Evolutionary conservation across 2,888 invertebrate species (phyloP), one percentile per base, ranked within the genome.

Genomic region (Helleia helle): DNA sequence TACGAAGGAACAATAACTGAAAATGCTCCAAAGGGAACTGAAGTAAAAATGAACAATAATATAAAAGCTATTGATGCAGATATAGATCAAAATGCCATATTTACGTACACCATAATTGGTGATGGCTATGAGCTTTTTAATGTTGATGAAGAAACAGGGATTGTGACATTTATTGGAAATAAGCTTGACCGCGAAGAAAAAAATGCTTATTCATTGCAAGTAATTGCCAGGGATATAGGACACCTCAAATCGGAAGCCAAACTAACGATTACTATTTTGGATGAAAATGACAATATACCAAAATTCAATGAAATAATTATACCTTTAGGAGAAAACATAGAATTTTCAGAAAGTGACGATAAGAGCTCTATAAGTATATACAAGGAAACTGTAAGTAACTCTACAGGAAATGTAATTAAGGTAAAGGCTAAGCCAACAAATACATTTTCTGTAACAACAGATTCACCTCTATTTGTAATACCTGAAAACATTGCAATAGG

Each of bases 241-340:
- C 93, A 93, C 29, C 67, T 95, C 7, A 90, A 88, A 36, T 91
- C 92, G 1, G 90, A 92, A 65, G 91, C 92, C 0, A 89, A 90
- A 55, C 64, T 96, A 5, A 89, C 87, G 1, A 89, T 96, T 30
- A 84, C 77, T 0, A 74, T 95, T 14, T 86, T 89, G 3, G 96
- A 96, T 62, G 90, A 91, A 58, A 96, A 96, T 59, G 95, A 95
- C 61, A 94, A 94, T 64, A 62, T 88, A 8, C 94, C 94, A 0
- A 80, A 81, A 38, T 93, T 92, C 54, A 87, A 87, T 41, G 89
- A 92, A 58, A 89, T 94, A 52, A 84, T 89, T 1, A 88, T 94
- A 25, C 88, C 91, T 3, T 85, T 90, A 38, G 90, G 90, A 41
- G 89, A 91, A 50, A 89, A 87, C 5, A 77, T 92, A 13, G 88